Evolutionary conservation across 2,113 vertebrate species (phyloP), one percentile per base, ranked within the genome.

Genomic region (Phoxinus phoxinus): DNA sequence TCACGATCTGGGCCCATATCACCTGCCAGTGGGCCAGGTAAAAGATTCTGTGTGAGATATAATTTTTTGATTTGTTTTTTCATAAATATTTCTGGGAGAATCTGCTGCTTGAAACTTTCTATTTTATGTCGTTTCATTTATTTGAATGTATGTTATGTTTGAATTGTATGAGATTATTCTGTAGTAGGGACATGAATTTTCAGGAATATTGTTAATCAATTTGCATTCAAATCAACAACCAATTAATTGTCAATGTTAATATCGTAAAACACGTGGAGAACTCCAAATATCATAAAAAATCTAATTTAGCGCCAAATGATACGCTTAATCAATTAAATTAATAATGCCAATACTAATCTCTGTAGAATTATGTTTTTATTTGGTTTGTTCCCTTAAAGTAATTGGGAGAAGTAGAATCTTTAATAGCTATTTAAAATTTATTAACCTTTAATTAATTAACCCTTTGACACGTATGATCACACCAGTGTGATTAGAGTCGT

Each of bases 1-100:
- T 96, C 96, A 0, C 94, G 97, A 51, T 97, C 97, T 30, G 96
- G 97, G 85, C 97, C 97, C 3, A 95, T 98, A 90, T 98, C 97
- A 88, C 97, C 97, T 58, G 93, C 96, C 30, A 96, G 96, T 88
- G 96, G 97, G 90, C 95, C 97, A 94, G 97, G 97, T 98, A 93
- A 89, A 87, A 79, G 51, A 79, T 61, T 61, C 51, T 51, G 46
- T 32, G 74, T 53, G 74, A 76, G 74, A 76, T 76, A 76, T 53
- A 76, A 51, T 32, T 76, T 76, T 53, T 72, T 72, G 69, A 72
- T 72, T 72, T 72, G 37, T 72, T 72, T 71, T 71, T n/a, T 41
- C n/a, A 25, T 25, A 12, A 25, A 61, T 61, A 25, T 61, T 61
- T 61, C 9, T 6, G 23, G 35, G 67, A 71, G 35, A 11, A 72